Evolutionary conservation across 2,888 invertebrate species (phyloP).

Genomic region (Eupeodes luniger): DNA sequence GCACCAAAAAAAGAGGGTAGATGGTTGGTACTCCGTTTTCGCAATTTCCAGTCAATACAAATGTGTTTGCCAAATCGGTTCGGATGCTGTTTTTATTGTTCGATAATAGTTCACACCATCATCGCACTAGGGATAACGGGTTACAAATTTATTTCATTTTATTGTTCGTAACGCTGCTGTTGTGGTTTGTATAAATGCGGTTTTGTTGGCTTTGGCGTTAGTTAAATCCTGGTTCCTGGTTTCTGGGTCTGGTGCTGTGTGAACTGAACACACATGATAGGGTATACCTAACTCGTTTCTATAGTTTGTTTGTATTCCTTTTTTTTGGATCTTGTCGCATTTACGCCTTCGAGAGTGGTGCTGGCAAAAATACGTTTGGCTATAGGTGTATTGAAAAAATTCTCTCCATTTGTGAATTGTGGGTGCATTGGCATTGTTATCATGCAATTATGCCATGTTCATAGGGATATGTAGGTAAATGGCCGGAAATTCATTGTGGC

Average conservation of each 20-base stretch:
- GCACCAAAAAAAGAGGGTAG: not conserved
- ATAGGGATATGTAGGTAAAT: constrained; percentile 8
- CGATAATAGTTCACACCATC: constrained; percentile 76
- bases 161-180: constrained; percentile 64
- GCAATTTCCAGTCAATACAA: constrained; percentile 62
- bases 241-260: not conserved
- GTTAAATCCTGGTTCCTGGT: constrained; percentile 40
- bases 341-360: constrained; percentile 16
- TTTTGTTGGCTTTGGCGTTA: constrained; percentile 60
- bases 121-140: constrained; percentile 67
- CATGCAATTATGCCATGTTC: constrained; percentile 39
- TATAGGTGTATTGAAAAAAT: constrained; percentile 20
- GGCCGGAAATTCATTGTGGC: constrained; percentile 57
- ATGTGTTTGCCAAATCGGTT: constrained; percentile 73
- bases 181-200: constrained; percentile 46
- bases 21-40: not conserved
- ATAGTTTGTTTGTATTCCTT: constrained; percentile 13
- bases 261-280: constrained; percentile 59
- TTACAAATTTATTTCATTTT: constrained; percentile 73
- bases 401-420: constrained; percentile 53
- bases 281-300: constrained; percentile 18
- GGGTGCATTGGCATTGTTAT: constrained; percentile 44
- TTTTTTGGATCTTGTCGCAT: not conserved
- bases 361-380: constrained; percentile 42
- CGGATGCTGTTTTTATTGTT: constrained; percentile 74